Conservation (phyloP, 2,113 vertebrate species). For the Poicephalus meyeri region DNA sequence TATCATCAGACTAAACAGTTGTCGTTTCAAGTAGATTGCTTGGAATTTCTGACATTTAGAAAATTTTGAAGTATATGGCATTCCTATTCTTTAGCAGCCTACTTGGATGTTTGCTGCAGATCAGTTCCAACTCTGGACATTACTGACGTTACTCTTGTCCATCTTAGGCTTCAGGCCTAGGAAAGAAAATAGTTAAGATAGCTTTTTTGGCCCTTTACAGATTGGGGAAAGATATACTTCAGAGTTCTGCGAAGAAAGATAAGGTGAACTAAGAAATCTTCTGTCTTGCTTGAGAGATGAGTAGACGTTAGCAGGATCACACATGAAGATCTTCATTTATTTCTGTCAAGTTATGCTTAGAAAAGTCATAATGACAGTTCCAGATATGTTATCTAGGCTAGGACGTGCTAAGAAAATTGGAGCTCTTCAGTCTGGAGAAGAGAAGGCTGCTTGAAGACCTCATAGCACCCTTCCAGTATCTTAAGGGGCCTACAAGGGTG, state of each 20-base stretch:
- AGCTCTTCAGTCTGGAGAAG: not conserved
- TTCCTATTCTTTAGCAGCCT: not conserved
- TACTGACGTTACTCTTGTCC: not conserved
- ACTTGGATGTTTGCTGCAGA: not conserved
- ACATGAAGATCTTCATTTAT: not conserved
- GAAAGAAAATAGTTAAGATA: not conserved
- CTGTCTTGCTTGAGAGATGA: not conserved
- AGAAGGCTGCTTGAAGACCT: not conserved
- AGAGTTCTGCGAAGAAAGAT: not conserved
- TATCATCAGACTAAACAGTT: not conserved
- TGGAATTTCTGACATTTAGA: not conserved
- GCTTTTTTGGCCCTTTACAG: not conserved
- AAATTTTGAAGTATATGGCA: not conserved
- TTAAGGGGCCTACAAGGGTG: not conserved
- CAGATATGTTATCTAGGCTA: not conserved
- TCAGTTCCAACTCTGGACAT: not conserved
- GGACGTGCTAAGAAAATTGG: not conserved
- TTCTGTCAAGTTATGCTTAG: not conserved
- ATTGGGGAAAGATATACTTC: not conserved
- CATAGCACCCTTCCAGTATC: not conserved
- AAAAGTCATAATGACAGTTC: not conserved
- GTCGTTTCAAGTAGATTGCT: not conserved
- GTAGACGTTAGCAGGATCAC: not conserved
- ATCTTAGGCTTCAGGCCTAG: not conserved
- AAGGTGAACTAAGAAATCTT: constrained; percentile 5